Evolutionary conservation across 1,140 invertebrate genomes (phyloP).

Genomic region (Orius insidiosus): DNA sequence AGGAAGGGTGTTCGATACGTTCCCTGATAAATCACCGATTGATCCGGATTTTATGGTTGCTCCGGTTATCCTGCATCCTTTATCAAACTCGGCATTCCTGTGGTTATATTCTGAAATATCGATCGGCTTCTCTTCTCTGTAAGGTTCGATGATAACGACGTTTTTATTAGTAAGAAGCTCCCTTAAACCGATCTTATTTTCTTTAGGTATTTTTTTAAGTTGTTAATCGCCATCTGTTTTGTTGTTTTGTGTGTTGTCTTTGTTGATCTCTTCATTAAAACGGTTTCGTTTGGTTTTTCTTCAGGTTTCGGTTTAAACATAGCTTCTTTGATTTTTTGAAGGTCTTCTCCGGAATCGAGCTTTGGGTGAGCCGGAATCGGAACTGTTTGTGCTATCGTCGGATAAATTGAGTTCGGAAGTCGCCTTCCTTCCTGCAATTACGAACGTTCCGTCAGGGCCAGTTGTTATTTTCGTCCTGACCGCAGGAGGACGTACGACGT

Average conservation of each 20-base stretch:
- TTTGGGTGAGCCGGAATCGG: neutral
- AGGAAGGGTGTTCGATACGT: conserved; percentile 18
- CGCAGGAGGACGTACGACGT: conserved; percentile 2
- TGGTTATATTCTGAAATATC: conserved; percentile 14
- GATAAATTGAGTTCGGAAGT: conserved; percentile 16
- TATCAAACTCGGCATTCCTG: conserved; percentile 9
- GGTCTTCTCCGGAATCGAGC: conserved; percentile 8
- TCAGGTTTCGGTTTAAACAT: conserved; percentile 12
- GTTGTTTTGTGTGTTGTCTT: conserved; percentile 1
- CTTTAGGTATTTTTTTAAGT: conserved; percentile 61
- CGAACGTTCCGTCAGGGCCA: conserved; percentile 16
- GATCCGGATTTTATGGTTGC: conserved; percentile 23
- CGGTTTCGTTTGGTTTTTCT: conserved; percentile 3
- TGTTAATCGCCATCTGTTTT: conserved; percentile 36
- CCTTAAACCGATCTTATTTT: conserved; percentile 46
- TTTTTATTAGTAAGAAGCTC: conserved; percentile 62
- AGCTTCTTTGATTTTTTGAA: conserved; percentile 15
- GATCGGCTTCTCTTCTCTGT: conserved; percentile 33
- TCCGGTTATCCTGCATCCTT: conserved; percentile 22
- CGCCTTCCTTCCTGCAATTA: conserved; percentile 15
- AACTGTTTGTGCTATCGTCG: conserved; percentile 11
- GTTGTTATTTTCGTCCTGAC: conserved; percentile 17
- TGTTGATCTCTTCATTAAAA: conserved; percentile 11
- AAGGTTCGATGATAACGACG: conserved; percentile 67
- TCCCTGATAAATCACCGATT: conserved; percentile 3